Percentiles rank a stretch among this genome's conserved stretches.
phyloP scores from a whole-genome alignment of 2,797 vertebrate genomes.

The Denticeps clupeoides region DNA sequence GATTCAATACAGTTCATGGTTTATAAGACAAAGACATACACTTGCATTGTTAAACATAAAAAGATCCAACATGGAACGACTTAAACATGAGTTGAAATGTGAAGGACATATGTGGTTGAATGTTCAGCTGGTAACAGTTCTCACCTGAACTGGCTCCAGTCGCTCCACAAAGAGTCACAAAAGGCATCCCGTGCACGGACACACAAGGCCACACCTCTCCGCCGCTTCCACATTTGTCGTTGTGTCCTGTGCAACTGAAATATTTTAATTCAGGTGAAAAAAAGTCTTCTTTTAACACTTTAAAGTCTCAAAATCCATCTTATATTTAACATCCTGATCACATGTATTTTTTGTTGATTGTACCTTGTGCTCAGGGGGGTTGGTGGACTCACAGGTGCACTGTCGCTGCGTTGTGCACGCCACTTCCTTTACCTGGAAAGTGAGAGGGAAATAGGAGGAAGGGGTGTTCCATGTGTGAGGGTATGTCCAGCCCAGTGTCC shows the following conservation, averaged over 20 bases:
- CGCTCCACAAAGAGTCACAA: conserved; percentile 54
- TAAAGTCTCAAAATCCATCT: too few species aligned
- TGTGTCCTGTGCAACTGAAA: conserved; percentile 25
- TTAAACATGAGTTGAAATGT: too few species aligned
- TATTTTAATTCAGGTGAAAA: too few species aligned
- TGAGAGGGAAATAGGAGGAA: conserved; percentile 58
- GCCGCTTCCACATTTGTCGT: conserved; percentile 33
- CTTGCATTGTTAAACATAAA: too few species aligned
- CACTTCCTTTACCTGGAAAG: conserved; percentile 48
- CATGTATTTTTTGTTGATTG: too few species aligned
- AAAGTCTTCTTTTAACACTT: too few species aligned
- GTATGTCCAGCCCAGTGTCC: conserved; percentile 46
- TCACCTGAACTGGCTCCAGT: conserved; percentile 51
- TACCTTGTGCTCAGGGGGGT: conserved; percentile 29
- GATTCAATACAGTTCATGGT: too few species aligned
- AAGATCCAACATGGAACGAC: too few species aligned
- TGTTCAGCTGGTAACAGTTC: too few species aligned
- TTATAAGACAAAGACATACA: too few species aligned
- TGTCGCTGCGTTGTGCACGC: conserved; percentile 18
- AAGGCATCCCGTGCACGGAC: conserved; percentile 51
- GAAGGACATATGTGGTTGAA: too few species aligned
- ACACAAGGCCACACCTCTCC: conserved; percentile 36
- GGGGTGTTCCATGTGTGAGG: conserved; percentile 56
- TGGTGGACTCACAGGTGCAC: conserved; percentile 25
- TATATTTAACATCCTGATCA: too few species aligned